These are phyloP conservation scores for Zhuqinia jingwanae DNA, from an alignment of 2,888 invertebrate genomes.

Conservation along the genomic window DNA sequence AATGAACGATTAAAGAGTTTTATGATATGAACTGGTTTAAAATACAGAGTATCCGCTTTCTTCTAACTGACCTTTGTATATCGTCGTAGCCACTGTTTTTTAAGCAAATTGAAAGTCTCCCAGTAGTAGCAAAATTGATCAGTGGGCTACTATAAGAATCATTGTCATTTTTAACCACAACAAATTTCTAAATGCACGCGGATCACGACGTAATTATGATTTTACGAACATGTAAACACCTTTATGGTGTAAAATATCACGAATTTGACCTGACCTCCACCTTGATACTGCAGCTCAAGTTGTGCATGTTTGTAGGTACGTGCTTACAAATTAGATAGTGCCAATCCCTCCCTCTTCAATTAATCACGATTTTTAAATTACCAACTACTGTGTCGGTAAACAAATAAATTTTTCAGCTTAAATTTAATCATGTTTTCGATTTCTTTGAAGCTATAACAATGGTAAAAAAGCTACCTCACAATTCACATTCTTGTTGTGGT, in stretches of 20 bases:
- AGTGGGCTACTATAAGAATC: no score
- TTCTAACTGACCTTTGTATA: background rate
- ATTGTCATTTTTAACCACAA: background rate
- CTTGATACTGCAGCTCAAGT: conserved; percentile 24
- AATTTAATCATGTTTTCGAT: no score
- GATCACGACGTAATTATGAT: background rate
- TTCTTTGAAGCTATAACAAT: no score
- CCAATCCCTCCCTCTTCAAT: no score
- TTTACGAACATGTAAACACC: no score
- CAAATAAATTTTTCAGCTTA: no score
- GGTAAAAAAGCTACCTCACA: no score
- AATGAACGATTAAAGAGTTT: background rate
- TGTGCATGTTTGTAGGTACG: background rate
- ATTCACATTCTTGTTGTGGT: no score
- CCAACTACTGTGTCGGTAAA: no score
- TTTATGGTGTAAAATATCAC: conserved; percentile 7
- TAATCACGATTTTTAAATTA: no score
- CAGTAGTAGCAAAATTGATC: no score
- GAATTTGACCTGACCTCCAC: conserved; percentile 57
- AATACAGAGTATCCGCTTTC: background rate
- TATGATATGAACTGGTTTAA: background rate
- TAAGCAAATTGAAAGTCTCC: background rate
- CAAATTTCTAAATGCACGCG: background rate
- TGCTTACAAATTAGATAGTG: no score
- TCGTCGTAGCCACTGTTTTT: background rate